phyloP scores from a whole-genome alignment of 2,888 invertebrate genomes.

The Chaitophorus viminalis region DNA sequence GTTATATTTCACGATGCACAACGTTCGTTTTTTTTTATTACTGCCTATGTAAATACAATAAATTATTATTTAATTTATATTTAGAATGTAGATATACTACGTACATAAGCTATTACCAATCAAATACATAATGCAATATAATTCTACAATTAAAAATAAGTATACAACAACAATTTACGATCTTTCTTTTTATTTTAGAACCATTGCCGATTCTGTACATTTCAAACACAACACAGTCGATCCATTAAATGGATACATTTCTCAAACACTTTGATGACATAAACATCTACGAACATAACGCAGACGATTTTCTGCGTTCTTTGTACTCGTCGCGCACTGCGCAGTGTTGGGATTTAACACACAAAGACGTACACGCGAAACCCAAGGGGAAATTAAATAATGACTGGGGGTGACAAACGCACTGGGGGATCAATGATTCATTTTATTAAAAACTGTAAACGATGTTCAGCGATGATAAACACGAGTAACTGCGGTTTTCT shows the following conservation, averaged over 20 bases:
- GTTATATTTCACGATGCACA: too few species aligned
- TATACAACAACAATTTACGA: too few species aligned
- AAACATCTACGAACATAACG: not conserved
- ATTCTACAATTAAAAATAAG: too few species aligned
- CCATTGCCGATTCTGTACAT: not conserved
- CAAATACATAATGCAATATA: too few species aligned
- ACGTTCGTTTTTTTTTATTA: too few species aligned
- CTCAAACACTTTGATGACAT: not conserved
- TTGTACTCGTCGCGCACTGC: not conserved
- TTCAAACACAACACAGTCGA: not conserved
- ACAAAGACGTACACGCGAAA: constrained; percentile 16
- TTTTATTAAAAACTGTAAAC: constrained; percentile 55
- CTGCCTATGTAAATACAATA: too few species aligned
- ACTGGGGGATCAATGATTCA: constrained; percentile 35
- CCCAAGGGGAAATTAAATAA: constrained; percentile 39
- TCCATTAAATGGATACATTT: not conserved
- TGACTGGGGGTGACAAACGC: constrained; percentile 28
- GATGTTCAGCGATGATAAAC: constrained; percentile 11
- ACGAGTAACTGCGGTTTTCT: not conserved
- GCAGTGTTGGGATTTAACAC: not conserved
- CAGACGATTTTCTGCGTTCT: constrained; percentile 8
- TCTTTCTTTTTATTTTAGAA: too few species aligned
- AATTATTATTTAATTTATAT: too few species aligned
- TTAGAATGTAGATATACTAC: too few species aligned
- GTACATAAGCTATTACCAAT: too few species aligned